phyloP scores from a whole-genome alignment of 1,140 invertebrate species.

The Drosophila ogumai region DNA sequence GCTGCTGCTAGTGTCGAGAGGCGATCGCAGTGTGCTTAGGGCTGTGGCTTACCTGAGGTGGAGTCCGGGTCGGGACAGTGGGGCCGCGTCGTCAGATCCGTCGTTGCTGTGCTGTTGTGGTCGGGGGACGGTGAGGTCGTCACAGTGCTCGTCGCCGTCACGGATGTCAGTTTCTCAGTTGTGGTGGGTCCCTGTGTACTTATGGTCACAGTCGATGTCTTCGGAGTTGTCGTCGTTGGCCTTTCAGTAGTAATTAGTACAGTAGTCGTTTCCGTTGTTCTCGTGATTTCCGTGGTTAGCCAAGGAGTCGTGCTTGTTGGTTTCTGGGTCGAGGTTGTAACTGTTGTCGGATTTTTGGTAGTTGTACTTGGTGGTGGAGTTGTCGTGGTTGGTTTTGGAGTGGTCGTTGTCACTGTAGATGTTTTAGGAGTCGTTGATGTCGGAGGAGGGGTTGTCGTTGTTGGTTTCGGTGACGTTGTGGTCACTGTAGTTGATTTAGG shows the following conservation, averaged over 20 bases:
- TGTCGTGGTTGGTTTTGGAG: not conserved
- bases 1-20: not conserved
- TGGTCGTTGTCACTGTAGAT: not conserved
- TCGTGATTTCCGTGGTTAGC: constrained; percentile 2
- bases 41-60: constrained; percentile 53
- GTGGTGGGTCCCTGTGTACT: constrained; percentile 1
- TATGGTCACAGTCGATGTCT: constrained; percentile 1
- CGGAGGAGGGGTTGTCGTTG: not conserved
- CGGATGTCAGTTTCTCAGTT: constrained; percentile 1
- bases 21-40: not conserved
- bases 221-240: constrained; percentile 4
- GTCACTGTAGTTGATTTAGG: not conserved
- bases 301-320: constrained; percentile 8
- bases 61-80: constrained; percentile 17
- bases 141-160: constrained; percentile 5
- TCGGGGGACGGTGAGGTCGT: not conserved
- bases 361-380: not conserved
- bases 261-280: constrained; percentile 4
- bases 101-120: constrained; percentile 13
- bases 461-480: not conserved
- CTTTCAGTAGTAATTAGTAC: constrained; percentile 8
- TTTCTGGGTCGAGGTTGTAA: not conserved
- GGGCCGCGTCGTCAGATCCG: constrained; percentile 8
- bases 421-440: not conserved
- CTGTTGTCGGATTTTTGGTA: not conserved